Conservation (phyloP, 1,140 invertebrate species). For the Cryptotermes secundus region DNA sequence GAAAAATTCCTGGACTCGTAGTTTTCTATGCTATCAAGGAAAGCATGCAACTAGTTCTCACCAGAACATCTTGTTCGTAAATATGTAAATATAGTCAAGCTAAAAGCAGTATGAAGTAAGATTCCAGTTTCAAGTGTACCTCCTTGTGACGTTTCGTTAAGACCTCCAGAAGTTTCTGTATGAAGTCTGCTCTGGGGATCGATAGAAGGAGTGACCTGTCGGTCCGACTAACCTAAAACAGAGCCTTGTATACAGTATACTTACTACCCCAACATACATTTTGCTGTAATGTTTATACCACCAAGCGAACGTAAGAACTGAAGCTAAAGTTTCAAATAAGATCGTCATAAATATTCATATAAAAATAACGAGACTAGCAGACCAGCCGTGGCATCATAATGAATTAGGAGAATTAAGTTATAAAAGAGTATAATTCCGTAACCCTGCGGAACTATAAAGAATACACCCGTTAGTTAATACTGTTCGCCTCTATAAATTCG, state of each 20-base stretch:
- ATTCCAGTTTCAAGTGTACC: no score
- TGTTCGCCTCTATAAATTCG: background rate
- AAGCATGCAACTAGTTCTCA: no score
- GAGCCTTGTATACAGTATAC: background rate
- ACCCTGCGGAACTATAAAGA: background rate
- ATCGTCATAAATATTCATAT: background rate
- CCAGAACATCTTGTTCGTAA: no score
- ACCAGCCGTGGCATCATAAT: background rate
- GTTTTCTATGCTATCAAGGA: no score
- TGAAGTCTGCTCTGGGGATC: no score
- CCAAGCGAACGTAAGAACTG: background rate
- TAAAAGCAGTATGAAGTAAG: no score
- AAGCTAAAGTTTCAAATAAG: background rate
- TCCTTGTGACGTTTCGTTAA: no score
- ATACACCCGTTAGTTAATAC: background rate
- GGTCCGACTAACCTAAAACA: background rate
- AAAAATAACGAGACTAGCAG: background rate
- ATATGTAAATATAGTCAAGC: no score
- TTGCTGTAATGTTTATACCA: background rate
- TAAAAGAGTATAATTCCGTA: slow-evolving; percentile 7
- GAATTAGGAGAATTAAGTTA: background rate
- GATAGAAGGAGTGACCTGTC: no score
- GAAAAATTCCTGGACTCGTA: no score
- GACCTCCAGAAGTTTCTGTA: no score
- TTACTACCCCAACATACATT: background rate